Conservation (phyloP, 2,797 vertebrate genomes). For the Dicrostonyx torquatus region DNA sequence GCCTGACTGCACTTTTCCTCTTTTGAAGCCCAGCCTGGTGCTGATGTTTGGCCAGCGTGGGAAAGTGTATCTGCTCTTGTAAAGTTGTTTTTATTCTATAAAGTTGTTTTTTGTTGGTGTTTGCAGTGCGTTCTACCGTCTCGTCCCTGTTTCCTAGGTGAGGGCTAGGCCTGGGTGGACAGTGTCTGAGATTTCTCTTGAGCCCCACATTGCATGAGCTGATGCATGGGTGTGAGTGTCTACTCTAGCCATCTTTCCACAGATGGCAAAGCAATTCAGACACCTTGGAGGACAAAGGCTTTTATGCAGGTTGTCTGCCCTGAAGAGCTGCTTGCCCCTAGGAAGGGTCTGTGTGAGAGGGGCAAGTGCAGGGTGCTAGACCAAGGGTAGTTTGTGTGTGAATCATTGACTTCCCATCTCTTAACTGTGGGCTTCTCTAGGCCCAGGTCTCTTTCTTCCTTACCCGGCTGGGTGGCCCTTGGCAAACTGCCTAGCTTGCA, state of each 20-base stretch:
- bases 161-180: background rate
- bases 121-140: no score
- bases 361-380: background rate
- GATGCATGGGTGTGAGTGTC: background rate
- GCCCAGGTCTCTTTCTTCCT: background rate
- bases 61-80: slow-evolving; percentile 89
- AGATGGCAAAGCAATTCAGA: background rate
- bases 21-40: background rate
- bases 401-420: background rate
- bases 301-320: background rate
- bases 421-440: background rate
- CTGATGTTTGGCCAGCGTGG: slow-evolving; percentile 84
- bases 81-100: slow-evolving; percentile 89
- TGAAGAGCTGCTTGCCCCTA: no score
- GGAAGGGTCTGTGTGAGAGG: background rate
- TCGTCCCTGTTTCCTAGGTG: background rate
- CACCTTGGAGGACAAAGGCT: background rate
- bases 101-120: slow-evolving; percentile 87
- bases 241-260: no score
- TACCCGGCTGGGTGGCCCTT: no score
- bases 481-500: background rate
- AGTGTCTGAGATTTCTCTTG: background rate
- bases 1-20: background rate
- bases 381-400: background rate
- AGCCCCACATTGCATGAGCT: background rate